These are phyloP conservation scores for Leptoclinus maculatus DNA, from an alignment of 2,797 vertebrate genomes.

Conservation along the genomic window DNA sequence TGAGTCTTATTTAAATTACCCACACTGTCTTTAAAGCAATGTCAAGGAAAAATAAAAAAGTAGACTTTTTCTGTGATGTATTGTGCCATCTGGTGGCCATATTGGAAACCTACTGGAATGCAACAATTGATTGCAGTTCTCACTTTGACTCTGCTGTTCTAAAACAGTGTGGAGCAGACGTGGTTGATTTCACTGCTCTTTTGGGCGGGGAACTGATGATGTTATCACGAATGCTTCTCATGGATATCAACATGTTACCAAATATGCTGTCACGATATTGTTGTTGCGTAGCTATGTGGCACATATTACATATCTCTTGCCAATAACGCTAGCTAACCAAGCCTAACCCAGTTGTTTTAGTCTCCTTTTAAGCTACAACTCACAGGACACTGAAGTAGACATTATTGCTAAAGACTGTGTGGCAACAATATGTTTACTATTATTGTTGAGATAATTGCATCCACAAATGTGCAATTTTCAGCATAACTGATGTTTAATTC, in stretches of 20 bases:
- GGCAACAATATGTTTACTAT: not conserved
- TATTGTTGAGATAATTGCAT: not conserved
- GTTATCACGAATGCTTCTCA: constrained; percentile 1
- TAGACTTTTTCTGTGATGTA: not conserved
- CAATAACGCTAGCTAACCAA: not conserved
- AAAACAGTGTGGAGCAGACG: not conserved
- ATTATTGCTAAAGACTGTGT: not conserved
- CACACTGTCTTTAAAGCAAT: not conserved
- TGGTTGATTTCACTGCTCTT: constrained; percentile 12
- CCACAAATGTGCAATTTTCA: not conserved
- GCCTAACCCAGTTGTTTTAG: not conserved
- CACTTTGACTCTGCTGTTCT: constrained; percentile 16
- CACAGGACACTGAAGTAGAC: not conserved
- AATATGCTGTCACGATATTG: not conserved
- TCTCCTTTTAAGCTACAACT: not conserved
- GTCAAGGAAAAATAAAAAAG: not conserved
- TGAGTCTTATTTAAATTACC: not conserved
- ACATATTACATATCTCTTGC: not conserved
- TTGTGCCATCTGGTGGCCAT: constrained; percentile 54
- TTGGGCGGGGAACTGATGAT: not conserved
- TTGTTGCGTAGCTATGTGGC: not conserved
- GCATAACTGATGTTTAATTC: not conserved
- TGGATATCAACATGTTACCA: not conserved
- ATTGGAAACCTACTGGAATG: constrained; percentile 17
- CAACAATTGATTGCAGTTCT: not conserved